Evolutionary conservation across 2,888 invertebrate species (phyloP), one percentile per base, ranked within the genome.

Genomic region (Agrotis ipsilon): DNA sequence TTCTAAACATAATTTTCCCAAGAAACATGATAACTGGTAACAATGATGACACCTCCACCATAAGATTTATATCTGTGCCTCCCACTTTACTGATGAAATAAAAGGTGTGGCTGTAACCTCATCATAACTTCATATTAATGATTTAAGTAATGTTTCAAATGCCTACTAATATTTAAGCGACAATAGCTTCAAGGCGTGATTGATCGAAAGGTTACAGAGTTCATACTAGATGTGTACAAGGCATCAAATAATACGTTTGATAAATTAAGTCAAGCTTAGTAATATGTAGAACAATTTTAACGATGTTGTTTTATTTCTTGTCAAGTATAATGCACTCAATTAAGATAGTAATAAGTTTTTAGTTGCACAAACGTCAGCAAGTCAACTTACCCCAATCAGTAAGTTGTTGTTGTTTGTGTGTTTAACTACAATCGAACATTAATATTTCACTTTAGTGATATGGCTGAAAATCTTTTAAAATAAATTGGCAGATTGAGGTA

Each of bases 61-160:
- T 77, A 64, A 69, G 78, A 81, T 78, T 74, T 58, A 68, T 77
- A 75, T 68, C 58, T 54, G 32, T 21, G 54, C 61, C 66, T 81
- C 76, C 78, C 68, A 83, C 80, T 21, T 51, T 61, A 49, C 61
- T 85, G 64, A 64, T 69, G 85, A 72, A 84, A 85, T 70, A 61
- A 11, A 39, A 84, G 81, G 85, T 61, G 83, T 48, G 75, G 72
- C 64, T 24, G 14, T 16, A 71, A 54, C 60, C 66, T 67, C 60
- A 62, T 70, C 68, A 71, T 79, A 79, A 61, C 54, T 69, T 58
- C 57, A 69, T 72, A 75, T 84, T 83, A 75, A 77, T 80, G 48
- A 70, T 76, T 61, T 66, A 46, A 71, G 52, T 59, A 60, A 59
- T 64, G 68, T 78, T 75, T 81, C 27, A 57, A 64, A 78, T 64